Evolutionary conservation across 2,888 invertebrate genomes (phyloP).

Genomic region (Temnothorax ravouxi): DNA sequence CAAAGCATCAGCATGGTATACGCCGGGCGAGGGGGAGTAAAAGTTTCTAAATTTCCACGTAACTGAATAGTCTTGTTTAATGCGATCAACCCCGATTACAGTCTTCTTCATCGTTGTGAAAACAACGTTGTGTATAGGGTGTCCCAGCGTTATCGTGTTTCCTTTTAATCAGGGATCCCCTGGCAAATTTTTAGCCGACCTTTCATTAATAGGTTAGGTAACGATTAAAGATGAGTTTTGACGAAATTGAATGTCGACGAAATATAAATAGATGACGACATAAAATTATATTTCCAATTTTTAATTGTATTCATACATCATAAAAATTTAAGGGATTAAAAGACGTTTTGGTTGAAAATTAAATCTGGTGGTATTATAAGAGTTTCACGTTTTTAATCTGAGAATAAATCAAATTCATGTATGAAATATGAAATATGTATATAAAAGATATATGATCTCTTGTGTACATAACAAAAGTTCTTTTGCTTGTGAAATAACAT

Average conservation of each 20-base stretch:
- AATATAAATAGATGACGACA: background rate
- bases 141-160: constrained; percentile 30
- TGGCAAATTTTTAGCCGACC: constrained; percentile 29
- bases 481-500: background rate
- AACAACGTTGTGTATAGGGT: constrained; percentile 26
- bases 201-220: constrained; percentile 9
- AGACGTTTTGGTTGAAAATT: background rate
- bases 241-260: background rate
- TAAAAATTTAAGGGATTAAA: background rate
- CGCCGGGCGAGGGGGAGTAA: constrained; percentile 21
- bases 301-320: background rate
- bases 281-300: background rate
- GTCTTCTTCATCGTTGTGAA: constrained; percentile 22
- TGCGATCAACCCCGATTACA: constrained; percentile 48
- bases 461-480: background rate
- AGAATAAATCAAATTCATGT: background rate
- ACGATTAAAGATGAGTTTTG: constrained; percentile 12
- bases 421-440: background rate
- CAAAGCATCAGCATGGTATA: constrained; percentile 23
- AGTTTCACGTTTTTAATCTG: background rate
- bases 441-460: background rate
- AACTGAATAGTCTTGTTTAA: constrained; percentile 52
- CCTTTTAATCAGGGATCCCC: constrained; percentile 12
- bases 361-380: background rate
- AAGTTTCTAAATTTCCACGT: constrained; percentile 48